Base-by-base conservation (phyloP, 2,113 vertebrate genomes). In the Climacteris rufus region DNA sequence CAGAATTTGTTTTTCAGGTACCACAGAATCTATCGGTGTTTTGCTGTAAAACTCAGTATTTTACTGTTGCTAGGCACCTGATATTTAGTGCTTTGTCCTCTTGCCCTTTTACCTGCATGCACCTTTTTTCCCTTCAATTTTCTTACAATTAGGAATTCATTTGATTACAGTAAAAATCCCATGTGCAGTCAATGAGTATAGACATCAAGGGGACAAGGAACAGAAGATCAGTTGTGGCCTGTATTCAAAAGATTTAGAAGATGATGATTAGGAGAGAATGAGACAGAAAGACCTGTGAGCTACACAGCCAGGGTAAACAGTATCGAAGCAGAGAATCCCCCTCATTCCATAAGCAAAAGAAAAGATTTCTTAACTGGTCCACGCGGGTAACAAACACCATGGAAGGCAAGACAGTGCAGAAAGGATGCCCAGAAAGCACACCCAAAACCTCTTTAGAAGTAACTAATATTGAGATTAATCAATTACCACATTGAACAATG, bases 41-140 rank as follows among this genome's bases (percentile, higher is more conserved):
- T 94, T 94, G 76, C 72, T 84, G 71, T 66, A 93, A 92, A 96
- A 95, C 77, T 88, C 83, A 57, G 50, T 86, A 78, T 88, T 97
- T 96, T 84, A 56, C 64, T 92, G 94, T 96, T 95, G 90, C 92
- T 95, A 96, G 92, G 96, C 88, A 82, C 69, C 60, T 94, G 71
- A 92, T 56, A 92, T 89, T 93, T 78, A 93, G 52, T 60, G 72
- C 19, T 93, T 59, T 86, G 83, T 88, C 93, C 92, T 94, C 83
- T 52, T 93, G 72, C 79, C 88, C 93, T 96, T 91, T 92, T 86
- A 95, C 88, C 89, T 89, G 76, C 60, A 81, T 53, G 63, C 15
- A 53, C 60, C 33, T 90, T 69, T 94, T 83, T 68, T 70, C 27
- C 63, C 20, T 88, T 90, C 44, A 80, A 8, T 90, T 90, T 89